Percentiles rank a stretch among this genome's conserved stretches.
Evolutionary conservation across 2,888 invertebrate genomes (phyloP).

Genomic region (Caenorhabditis japonica): DNA sequence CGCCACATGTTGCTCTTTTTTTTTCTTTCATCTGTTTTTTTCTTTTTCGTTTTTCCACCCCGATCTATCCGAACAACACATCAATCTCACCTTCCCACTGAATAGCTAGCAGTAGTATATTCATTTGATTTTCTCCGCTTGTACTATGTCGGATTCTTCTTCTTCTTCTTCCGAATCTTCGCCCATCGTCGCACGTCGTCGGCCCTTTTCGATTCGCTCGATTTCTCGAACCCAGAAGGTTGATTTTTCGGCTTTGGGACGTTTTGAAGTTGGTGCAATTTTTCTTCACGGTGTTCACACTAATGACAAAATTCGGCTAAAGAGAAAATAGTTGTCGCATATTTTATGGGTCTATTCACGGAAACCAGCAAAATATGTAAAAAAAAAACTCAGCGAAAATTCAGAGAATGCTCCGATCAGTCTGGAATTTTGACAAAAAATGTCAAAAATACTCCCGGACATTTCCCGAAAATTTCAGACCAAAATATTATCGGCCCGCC

Average conservation of each 20-base stretch:
- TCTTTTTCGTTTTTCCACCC: conserved; percentile 2
- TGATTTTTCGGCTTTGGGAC: neutral
- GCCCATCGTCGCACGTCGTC: conserved; percentile 38
- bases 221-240: conserved; percentile 32
- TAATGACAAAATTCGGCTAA: too few species aligned
- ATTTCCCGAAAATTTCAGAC: too few species aligned
- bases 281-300: too few species aligned
- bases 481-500: too few species aligned
- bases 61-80: conserved; percentile 43
- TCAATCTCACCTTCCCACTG: conserved; percentile 39
- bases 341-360: too few species aligned
- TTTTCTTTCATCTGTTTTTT: conserved; percentile 34
- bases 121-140: conserved; percentile 19
- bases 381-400: too few species aligned
- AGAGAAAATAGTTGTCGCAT: too few species aligned
- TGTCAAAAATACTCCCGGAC: too few species aligned
- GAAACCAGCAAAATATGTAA: too few species aligned
- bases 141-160: conserved; percentile 40
- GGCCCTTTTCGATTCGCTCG: conserved; percentile 41
- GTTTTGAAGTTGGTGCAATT: too few species aligned
- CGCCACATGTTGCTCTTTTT: conserved; percentile 39
- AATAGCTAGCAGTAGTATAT: conserved; percentile 8
- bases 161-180: conserved; percentile 41
- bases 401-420: too few species aligned
- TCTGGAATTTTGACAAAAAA: too few species aligned